Evolutionary conservation across 2,113 vertebrate species (phyloP), one percentile per base, ranked within the genome.

Genomic region (Stigmatopora nigra): DNA sequence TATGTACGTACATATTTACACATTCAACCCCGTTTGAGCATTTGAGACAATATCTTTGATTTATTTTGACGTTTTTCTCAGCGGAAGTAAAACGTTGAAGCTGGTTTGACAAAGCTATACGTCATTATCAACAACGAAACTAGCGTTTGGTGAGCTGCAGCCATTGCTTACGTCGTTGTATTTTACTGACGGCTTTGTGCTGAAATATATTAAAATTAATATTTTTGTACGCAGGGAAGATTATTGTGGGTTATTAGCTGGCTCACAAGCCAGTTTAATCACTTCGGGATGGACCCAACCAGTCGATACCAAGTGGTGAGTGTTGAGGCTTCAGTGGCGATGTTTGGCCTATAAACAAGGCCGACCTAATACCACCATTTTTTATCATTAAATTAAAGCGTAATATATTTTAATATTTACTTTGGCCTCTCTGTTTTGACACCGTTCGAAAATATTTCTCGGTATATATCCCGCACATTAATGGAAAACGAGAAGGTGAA

Each of bases 251-350:
- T 51, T 20, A 47, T 66, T 70, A 64, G 68, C 81, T 78, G 83
- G 80, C 67, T 68, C 1, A 0, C 17, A 19, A 15, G 75, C 76
- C 79, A 71, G 78, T 78, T 68, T 53, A 57, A 68, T n/a, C n/a
- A 55, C 15, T 57, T 64, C 73, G 64, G 58, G 35, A 88, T 88
- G 87, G 87, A 88, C 51, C 84, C 82, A 79, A 80, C 84, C 3
- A 87, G 82, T 73, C 81, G 87, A 69, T 88, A 88, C 76, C 87
- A 85, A 84, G 82, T 85, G 87, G 87, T 88, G 75, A 88, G 87
- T 84, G 20, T 6, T 20, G 51, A 31, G 5, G 20, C 63, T 25
- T 68, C 61, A 49, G 75, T 22, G 12, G n/a, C 38, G 38, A 7
- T 15, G 36, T 41, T 46, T 5, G 69, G 77, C 68, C 75, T 46